Percentiles rank a stretch among this genome's conserved stretches.
phyloP scores from a whole-genome alignment of 2,113 vertebrate genomes.

The Sinocyclocheilus maitianheensis region DNA sequence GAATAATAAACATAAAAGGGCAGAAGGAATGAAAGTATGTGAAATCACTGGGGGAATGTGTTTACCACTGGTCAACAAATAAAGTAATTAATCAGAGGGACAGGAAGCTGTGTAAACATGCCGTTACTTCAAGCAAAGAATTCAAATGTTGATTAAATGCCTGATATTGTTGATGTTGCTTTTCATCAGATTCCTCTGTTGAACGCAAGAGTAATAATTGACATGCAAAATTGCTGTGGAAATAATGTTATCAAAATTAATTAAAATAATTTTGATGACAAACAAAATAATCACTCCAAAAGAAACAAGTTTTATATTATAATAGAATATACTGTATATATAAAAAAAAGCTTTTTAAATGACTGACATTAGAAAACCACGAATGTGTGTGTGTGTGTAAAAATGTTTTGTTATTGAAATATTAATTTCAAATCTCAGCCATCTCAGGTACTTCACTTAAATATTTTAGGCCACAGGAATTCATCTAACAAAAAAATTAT shows the following conservation, averaged over 20 bases:
- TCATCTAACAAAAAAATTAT: too few relatives aligned
- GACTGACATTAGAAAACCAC: not conserved
- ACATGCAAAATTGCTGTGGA: not conserved
- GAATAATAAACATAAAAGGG: not conserved
- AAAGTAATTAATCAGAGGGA: slow-evolving; percentile 36
- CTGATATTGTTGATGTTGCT: slow-evolving; percentile 43
- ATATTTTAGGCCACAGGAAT: not conserved
- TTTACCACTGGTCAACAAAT: slow-evolving; percentile 27
- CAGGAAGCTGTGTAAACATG: slow-evolving; percentile 32
- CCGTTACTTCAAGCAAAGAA: slow-evolving; percentile 52
- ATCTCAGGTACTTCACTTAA: not conserved
- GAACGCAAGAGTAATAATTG: slow-evolving; percentile 34
- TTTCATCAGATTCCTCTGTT: slow-evolving; percentile 54
- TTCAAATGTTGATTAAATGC: slow-evolving; percentile 57
- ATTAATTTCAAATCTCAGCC: not conserved
- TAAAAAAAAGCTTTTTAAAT: too few relatives aligned
- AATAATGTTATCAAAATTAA: slow-evolving; percentile 54
- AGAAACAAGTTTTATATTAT: not conserved
- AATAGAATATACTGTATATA: too few relatives aligned
- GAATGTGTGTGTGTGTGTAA: not conserved
- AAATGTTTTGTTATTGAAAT: not conserved
- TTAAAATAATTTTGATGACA: slow-evolving; percentile 43
- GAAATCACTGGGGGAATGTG: slow-evolving; percentile 40
- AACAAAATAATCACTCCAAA: slow-evolving; percentile 6
- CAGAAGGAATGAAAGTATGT: not conserved